Percentiles rank a stretch among this genome's conserved stretches.
phyloP scores from a whole-genome alignment of 2,888 invertebrate genomes.

The Drosophila pseudotakahashii region DNA sequence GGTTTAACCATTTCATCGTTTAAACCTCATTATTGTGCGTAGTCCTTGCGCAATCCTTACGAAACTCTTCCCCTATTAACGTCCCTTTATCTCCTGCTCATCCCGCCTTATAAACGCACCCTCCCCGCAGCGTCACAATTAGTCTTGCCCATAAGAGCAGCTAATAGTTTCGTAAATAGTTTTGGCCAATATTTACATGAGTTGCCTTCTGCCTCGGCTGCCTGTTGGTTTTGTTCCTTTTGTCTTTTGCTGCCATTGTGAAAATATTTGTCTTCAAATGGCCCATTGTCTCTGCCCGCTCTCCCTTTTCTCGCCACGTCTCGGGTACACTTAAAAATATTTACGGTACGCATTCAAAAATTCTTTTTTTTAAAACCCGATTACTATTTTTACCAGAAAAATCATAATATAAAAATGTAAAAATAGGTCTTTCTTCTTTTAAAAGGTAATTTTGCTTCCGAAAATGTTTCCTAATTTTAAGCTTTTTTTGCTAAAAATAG shows the following conservation, averaged over 20 bases:
- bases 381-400: too few relatives aligned
- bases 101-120: constrained; percentile 27
- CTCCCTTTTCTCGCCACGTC: constrained; percentile 3
- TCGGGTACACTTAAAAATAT: constrained; percentile 9
- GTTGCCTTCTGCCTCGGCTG: constrained; percentile 33
- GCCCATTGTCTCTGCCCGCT: constrained; percentile 38
- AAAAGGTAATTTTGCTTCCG: too few relatives aligned
- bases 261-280: constrained; percentile 56
- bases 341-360: not conserved
- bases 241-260: constrained; percentile 40
- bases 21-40: constrained; percentile 1
- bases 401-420: too few relatives aligned
- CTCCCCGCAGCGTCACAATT: constrained; percentile 51
- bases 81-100: constrained; percentile 25
- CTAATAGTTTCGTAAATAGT: constrained; percentile 68
- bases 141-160: constrained; percentile 47
- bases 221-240: constrained; percentile 27
- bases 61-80: constrained; percentile 10
- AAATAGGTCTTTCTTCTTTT: too few relatives aligned
- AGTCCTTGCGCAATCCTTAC: constrained; percentile 14
- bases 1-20: not conserved
- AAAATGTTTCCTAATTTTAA: too few relatives aligned
- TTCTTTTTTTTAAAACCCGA: too few relatives aligned
- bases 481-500: too few relatives aligned
- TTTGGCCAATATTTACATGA: constrained; percentile 67